Conservation (phyloP, 2,797 vertebrate genomes). For the Acipenser ruthenus region DNA sequence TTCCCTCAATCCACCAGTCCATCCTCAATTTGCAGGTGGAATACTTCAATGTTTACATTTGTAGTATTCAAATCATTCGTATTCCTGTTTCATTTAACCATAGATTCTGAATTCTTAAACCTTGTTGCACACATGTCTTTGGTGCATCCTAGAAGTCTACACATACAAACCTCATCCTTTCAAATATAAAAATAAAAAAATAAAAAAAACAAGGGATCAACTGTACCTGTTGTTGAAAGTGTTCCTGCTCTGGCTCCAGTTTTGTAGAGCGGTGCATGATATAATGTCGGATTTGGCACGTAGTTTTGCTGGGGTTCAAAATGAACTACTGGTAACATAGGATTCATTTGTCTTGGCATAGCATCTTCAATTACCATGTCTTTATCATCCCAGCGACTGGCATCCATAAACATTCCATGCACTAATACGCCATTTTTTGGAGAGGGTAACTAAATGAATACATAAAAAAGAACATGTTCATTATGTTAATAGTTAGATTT, state of each 20-base stretch:
- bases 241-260: conserved; percentile 67
- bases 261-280: conserved; percentile 70
- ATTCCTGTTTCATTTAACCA: no score
- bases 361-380: conserved; percentile 65
- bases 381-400: conserved; percentile 59
- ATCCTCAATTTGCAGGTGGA: no score
- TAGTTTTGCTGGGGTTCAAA: conserved; percentile 77
- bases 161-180: no score
- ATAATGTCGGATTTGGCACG: conserved; percentile 39
- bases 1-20: no score
- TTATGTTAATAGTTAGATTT: no score
- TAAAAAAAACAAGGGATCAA: background rate
- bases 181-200: no score
- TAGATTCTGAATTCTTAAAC: no score
- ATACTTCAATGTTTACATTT: no score
- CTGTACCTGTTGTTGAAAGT: conserved; percentile 63
- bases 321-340: conserved; percentile 66
- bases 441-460: conserved; percentile 51
- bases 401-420: conserved; percentile 72
- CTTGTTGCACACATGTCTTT: no score
- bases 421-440: conserved; percentile 62
- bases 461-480: no score
- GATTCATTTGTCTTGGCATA: conserved; percentile 57
- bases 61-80: no score
- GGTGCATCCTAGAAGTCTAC: no score